phyloP scores from a whole-genome alignment of 2,797 vertebrate genomes.

The Rhynchonycteris naso region DNA sequence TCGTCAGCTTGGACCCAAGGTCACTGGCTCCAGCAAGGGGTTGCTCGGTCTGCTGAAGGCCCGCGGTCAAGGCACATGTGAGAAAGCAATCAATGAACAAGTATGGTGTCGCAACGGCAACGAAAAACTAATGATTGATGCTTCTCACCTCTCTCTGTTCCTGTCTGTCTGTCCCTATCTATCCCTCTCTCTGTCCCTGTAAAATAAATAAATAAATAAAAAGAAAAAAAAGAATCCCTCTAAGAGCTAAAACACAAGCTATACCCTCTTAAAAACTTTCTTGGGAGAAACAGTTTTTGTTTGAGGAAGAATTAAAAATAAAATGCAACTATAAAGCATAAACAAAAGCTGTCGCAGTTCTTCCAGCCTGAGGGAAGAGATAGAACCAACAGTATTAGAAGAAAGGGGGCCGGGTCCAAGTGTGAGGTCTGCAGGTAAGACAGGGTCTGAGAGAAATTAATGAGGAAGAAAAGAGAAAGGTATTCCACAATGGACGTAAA shows the following conservation, averaged over 20 bases:
- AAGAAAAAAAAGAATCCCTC: slow-evolving; percentile 9
- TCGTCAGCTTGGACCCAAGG: too few species aligned
- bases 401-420: rapidly evolving
- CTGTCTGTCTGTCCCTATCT: too few species aligned
- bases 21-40: too few species aligned
- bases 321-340: slow-evolving; percentile 6
- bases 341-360: slow-evolving; percentile 4
- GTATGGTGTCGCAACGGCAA: too few species aligned
- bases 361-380: background rate
- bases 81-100: too few species aligned
- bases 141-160: too few species aligned
- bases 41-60: too few species aligned
- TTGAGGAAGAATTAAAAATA: slow-evolving; percentile 59
- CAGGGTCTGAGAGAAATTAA: background rate
- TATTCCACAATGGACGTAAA: background rate
- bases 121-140: too few species aligned
- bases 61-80: too few species aligned
- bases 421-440: background rate
- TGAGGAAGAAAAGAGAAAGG: slow-evolving; percentile 3
- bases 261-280: slow-evolving; percentile 20
- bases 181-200: too few species aligned
- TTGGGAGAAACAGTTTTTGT: slow-evolving; percentile 59
- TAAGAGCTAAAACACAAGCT: background rate
- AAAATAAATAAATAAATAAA: too few species aligned
- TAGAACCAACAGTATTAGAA: background rate